These are phyloP conservation scores for Cetoscarus ocellatus DNA, from an alignment of 2,797 vertebrate genomes.

Conservation along the genomic window DNA sequence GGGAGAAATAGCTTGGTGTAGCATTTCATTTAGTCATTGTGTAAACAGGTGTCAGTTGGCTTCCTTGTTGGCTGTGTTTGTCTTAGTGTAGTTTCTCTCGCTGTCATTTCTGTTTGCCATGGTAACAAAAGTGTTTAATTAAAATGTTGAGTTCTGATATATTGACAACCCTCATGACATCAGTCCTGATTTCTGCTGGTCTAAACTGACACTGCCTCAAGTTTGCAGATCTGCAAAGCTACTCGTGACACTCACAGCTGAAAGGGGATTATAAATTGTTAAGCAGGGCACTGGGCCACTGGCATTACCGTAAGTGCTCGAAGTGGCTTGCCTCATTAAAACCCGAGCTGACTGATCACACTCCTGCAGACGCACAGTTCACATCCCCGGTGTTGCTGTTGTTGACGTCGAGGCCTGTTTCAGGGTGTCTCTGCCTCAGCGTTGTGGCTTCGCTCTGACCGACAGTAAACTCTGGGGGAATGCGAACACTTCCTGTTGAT, in stretches of 20 bases:
- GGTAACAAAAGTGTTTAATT: no score
- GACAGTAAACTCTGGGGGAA: constrained; percentile 74
- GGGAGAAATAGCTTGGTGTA: no score
- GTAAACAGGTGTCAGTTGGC: no score
- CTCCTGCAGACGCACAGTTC: constrained; percentile 3
- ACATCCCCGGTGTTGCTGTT: constrained; percentile 10
- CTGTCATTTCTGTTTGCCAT: no score
- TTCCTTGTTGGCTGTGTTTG: no score
- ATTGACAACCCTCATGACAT: no score
- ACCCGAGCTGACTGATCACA: constrained; percentile 50
- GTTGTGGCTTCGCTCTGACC: constrained; percentile 55
- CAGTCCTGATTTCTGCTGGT: not conserved
- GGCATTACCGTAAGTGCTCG: constrained; percentile 51
- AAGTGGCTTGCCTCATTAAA: constrained; percentile 50
- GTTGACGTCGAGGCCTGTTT: constrained; percentile 47
- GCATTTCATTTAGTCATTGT: no score
- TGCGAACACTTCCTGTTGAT: constrained; percentile 76
- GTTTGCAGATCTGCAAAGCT: constrained; percentile 17
- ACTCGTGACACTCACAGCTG: constrained; percentile 45
- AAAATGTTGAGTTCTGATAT: no score
- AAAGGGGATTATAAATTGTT: constrained; percentile 73
- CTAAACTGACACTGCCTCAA: constrained; percentile 24
- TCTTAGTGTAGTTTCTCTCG: no score
- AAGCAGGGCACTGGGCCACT: constrained; percentile 68
- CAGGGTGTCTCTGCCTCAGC: constrained; percentile 31